These are phyloP conservation scores for Riparia riparia DNA, from an alignment of 2,113 vertebrate genomes.

Conservation along the genomic window DNA sequence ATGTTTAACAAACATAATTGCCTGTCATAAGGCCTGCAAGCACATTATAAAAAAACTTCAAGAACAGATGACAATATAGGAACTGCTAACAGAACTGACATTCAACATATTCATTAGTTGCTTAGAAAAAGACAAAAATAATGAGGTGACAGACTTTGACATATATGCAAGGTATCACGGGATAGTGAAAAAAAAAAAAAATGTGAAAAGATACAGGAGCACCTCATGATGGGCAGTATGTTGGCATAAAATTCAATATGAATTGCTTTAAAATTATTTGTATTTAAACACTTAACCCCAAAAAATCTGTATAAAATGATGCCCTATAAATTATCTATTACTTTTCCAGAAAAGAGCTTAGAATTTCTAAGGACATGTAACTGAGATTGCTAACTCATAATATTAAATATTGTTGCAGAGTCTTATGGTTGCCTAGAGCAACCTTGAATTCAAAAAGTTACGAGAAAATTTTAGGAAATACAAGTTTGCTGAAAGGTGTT, in stretches of 20 bases:
- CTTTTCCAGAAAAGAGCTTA: neutral
- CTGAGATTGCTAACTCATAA: neutral
- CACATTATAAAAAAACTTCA: neutral
- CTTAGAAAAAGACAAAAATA: neutral
- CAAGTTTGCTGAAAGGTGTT: neutral
- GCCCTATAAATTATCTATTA: neutral
- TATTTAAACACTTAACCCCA: neutral
- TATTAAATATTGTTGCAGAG: neutral
- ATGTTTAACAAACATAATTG: neutral
- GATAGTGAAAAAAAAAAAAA: neutral
- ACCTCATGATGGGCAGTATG: neutral
- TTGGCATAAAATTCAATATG: neutral
- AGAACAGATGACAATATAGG: neutral
- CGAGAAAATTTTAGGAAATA: neutral
- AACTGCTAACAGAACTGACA: neutral
- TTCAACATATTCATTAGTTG: neutral
- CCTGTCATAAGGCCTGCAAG: neutral
- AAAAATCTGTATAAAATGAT: neutral
- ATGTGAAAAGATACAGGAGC: neutral
- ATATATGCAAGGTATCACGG: neutral
- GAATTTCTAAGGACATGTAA: neutral
- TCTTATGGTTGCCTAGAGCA: accelerated
- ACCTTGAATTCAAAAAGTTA: neutral
- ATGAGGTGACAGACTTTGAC: neutral
- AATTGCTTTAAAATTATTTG: neutral